A percentile compares a stretch with the other conserved stretches of the same genome.
These are phyloP conservation scores for Eudasyphora cyanicolor DNA, from an alignment of 2,888 invertebrate species.

Conservation along the genomic window DNA sequence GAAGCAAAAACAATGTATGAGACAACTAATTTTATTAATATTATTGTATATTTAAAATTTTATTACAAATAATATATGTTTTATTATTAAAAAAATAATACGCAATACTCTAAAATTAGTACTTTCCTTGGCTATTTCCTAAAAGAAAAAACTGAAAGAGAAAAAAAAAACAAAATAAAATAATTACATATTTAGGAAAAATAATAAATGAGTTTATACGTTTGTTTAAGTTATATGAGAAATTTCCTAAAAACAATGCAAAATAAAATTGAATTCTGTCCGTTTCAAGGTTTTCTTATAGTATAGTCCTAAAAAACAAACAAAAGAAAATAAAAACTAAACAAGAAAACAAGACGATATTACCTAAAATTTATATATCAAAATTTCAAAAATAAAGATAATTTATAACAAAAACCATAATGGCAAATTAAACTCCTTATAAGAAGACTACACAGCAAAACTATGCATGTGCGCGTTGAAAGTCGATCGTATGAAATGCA, in stretches of 20 bases:
- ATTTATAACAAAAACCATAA: neutral
- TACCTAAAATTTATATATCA: constrained; percentile 8
- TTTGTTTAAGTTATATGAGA: neutral
- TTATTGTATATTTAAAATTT: constrained; percentile 14
- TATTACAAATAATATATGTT: constrained; percentile 6
- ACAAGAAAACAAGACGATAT: neutral
- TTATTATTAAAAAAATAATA: neutral
- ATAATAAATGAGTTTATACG: neutral
- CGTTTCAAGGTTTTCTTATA: constrained; percentile 31
- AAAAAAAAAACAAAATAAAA: neutral
- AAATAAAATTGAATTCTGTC: constrained; percentile 20
- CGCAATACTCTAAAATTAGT: constrained; percentile 21
- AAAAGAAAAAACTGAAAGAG: neutral
- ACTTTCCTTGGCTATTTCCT: neutral
- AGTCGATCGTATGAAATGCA: neutral
- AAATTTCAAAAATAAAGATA: neutral
- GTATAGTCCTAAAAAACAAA: neutral
- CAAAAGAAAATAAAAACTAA: constrained; percentile 1
- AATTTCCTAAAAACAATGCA: neutral
- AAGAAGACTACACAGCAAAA: neutral
- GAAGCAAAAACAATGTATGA: neutral
- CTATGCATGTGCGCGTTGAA: constrained; percentile 7
- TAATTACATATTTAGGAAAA: neutral
- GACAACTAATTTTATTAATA: neutral
- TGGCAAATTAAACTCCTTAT: neutral